A percentile compares a stretch with the other conserved stretches of the same genome.
Evolutionary conservation across 2,888 invertebrate genomes (phyloP).

Genomic region (Cepaea hortensis): DNA sequence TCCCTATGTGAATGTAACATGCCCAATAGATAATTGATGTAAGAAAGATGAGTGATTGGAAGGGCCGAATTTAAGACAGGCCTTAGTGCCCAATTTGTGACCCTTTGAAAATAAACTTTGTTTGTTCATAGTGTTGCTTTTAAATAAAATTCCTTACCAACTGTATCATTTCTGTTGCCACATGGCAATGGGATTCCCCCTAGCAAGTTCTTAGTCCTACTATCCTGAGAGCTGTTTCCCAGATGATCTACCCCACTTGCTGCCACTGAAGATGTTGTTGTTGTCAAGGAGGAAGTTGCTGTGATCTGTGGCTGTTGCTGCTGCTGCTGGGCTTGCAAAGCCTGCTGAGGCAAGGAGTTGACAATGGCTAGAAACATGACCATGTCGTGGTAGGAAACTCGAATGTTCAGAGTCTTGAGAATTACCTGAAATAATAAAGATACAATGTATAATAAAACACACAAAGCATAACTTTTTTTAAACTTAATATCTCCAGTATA

Average conservation of each 20-base stretch:
- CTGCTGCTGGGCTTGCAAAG: constrained; percentile 62
- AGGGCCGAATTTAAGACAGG: too few species aligned
- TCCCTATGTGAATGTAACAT: too few species aligned
- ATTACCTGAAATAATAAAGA: neutral
- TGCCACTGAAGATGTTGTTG: neutral
- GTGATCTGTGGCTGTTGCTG: neutral
- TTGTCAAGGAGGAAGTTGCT: neutral
- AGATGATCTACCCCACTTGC: neutral
- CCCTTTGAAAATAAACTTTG: too few species aligned
- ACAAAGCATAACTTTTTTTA: neutral
- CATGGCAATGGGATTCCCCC: constrained; percentile 22
- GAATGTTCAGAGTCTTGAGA: constrained; percentile 83
- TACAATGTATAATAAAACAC: neutral
- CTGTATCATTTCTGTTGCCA: constrained; percentile 13
- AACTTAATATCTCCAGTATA: neutral
- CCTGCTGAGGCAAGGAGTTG: constrained; percentile 89
- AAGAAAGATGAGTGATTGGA: too few species aligned
- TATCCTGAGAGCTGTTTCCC: constrained; percentile 22
- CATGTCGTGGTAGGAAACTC: constrained; percentile 94
- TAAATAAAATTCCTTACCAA: constrained; percentile 10
- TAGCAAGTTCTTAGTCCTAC: constrained; percentile 36
- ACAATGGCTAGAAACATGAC: constrained; percentile 92
- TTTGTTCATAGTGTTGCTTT: too few species aligned
- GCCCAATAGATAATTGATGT: too few species aligned
- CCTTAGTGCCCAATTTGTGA: too few species aligned